phyloP scores from a whole-genome alignment of 1,140 invertebrate species.

The Tetragnatha versicolor region DNA sequence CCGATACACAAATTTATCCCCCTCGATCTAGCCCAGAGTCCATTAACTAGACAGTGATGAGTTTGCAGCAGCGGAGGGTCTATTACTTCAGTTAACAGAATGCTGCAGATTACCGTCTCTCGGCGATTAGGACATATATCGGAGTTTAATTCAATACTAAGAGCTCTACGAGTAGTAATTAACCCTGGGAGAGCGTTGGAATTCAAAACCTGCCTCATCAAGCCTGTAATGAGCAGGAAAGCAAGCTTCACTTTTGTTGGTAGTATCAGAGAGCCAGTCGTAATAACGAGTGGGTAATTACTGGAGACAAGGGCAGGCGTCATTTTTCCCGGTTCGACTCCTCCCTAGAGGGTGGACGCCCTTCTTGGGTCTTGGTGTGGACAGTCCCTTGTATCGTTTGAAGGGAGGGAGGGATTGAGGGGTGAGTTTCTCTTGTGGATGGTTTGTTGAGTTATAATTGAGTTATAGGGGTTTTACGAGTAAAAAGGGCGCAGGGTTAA shows the following conservation, averaged over 20 bases:
- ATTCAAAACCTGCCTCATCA: conserved; percentile 2
- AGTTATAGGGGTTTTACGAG: too few relatives aligned
- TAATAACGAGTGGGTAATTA: background rate
- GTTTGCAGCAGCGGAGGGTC: too few relatives aligned
- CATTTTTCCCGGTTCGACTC: background rate
- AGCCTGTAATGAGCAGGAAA: conserved; percentile 1
- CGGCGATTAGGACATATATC: background rate
- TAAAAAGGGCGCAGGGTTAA: too few relatives aligned
- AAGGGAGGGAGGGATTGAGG: too few relatives aligned
- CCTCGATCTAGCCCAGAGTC: too few relatives aligned
- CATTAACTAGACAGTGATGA: too few relatives aligned
- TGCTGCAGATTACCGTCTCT: too few relatives aligned
- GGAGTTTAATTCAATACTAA: conserved; percentile 5
- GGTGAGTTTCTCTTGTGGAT: too few relatives aligned
- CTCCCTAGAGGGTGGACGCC: background rate
- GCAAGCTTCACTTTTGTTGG: background rate
- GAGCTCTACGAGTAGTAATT: background rate
- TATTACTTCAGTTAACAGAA: too few relatives aligned
- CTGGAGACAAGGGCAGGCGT: background rate
- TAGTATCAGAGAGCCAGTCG: background rate
- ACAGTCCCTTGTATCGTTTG: too few relatives aligned
- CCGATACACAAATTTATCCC: too few relatives aligned
- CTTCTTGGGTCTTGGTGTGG: background rate
- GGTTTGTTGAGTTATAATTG: too few relatives aligned
- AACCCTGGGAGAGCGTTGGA: background rate